A percentile compares a stretch with the other conserved stretches of the same genome.
These are phyloP conservation scores for Ochlodes sylvanus DNA, from an alignment of 2,888 invertebrate species.

Conservation along the genomic window DNA sequence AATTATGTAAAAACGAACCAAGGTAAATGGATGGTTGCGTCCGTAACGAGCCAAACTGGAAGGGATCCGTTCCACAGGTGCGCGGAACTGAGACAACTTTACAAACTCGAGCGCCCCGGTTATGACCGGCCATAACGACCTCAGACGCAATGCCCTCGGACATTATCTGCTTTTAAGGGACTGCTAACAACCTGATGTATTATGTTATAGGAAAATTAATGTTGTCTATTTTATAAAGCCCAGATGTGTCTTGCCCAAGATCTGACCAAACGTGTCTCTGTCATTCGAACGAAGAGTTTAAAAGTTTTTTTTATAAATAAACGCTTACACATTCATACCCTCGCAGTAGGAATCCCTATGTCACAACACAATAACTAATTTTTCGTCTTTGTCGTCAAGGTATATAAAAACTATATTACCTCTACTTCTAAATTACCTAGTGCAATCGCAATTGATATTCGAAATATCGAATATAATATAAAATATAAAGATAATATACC, in stretches of 20 bases:
- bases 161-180: slow-evolving; percentile 27
- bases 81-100: slow-evolving; percentile 13
- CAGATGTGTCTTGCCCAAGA: no score
- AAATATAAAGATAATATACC: background rate
- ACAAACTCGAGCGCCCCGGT: slow-evolving; percentile 14
- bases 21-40: background rate
- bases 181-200: slow-evolving; percentile 25
- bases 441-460: no score
- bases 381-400: no score
- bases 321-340: no score
- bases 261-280: no score
- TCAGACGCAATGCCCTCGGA: slow-evolving; percentile 6
- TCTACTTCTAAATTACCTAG: no score
- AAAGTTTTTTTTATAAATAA: no score
- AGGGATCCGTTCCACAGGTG: slow-evolving; percentile 28
- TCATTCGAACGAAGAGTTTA: no score
- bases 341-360: no score
- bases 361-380: no score
- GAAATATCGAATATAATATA: no score
- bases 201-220: slow-evolving; percentile 4
- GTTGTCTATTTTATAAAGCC: background rate
- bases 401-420: no score
- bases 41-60: slow-evolving; percentile 18
- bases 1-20: background rate
- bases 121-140: slow-evolving; percentile 19